Conservation (phyloP, 2,797 vertebrate genomes). For the Lepidocolaptes lacrymiger region DNA sequence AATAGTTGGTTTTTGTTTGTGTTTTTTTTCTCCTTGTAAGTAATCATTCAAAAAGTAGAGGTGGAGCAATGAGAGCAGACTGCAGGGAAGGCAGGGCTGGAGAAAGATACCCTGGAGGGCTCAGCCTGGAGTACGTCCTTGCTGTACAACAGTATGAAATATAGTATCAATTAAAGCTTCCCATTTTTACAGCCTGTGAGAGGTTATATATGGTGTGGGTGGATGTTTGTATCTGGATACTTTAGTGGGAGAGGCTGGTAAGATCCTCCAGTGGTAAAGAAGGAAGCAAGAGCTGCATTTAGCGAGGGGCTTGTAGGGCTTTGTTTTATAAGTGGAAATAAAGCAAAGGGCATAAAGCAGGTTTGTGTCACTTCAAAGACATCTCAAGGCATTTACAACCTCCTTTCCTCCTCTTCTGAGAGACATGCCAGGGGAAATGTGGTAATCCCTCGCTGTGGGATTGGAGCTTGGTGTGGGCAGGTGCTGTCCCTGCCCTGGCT, state of each 20-base stretch:
- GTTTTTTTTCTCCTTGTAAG: neutral
- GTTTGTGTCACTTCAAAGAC: neutral
- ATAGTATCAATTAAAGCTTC: constrained; percentile 69
- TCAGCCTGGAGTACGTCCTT: constrained; percentile 41
- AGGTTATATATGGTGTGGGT: constrained; percentile 43
- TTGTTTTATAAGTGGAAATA: constrained; percentile 4
- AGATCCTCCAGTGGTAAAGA: neutral
- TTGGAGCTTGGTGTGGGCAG: neutral
- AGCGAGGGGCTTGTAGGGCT: neutral
- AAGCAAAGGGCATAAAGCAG: constrained; percentile 22
- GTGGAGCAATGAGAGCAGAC: neutral
- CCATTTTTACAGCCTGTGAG: constrained; percentile 35
- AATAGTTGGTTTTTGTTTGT: neutral
- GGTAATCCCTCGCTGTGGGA: neutral
- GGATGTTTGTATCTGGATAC: constrained; percentile 17
- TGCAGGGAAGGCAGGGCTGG: neutral
- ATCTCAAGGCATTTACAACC: neutral
- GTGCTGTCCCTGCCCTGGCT: accelerated
- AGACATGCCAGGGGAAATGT: accelerated
- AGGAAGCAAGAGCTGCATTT: neutral
- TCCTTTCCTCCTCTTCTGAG: neutral
- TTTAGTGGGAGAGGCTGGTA: constrained; percentile 22
- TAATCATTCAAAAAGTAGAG: constrained; percentile 9
- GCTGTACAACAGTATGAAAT: constrained; percentile 66
- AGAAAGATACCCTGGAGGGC: constrained; percentile 30